phyloP scores from a whole-genome alignment of 2,888 invertebrate genomes.

The Aspidiotus destructor region DNA sequence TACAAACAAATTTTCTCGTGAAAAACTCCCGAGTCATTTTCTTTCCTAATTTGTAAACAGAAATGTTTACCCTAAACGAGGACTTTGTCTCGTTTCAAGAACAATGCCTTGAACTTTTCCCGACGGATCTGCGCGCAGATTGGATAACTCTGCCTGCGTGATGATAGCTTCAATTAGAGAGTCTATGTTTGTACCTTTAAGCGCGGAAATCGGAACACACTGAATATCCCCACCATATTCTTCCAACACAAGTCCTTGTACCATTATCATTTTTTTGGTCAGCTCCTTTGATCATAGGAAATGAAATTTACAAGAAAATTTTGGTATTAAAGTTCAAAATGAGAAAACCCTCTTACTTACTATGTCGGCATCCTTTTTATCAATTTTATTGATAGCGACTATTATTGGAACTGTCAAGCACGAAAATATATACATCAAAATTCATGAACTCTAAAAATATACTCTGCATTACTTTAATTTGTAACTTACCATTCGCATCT shows the following conservation, averaged over 20 bases:
- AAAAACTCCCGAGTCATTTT: too few species aligned
- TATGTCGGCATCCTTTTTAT: constrained; percentile 80
- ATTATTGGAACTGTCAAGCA: constrained; percentile 72
- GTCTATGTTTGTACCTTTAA: constrained; percentile 68
- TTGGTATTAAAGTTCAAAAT: not conserved
- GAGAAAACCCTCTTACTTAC: constrained; percentile 51
- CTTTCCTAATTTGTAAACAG: not conserved
- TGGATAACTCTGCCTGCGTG: constrained; percentile 75
- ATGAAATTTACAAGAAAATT: not conserved
- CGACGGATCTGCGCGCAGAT: constrained; percentile 69
- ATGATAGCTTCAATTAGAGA: constrained; percentile 72
- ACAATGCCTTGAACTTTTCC: constrained; percentile 83
- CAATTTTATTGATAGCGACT: constrained; percentile 97
- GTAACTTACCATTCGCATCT: constrained; percentile 55
- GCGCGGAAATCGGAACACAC: constrained; percentile 81
- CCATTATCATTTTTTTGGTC: constrained; percentile 62
- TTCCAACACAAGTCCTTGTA: constrained; percentile 73
- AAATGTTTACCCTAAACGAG: constrained; percentile 52
- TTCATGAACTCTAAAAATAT: not conserved
- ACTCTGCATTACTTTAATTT: not conserved
- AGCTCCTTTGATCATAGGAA: constrained; percentile 49
- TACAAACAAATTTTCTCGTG: not conserved
- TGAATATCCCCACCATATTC: constrained; percentile 86
- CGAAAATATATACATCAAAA: not conserved
- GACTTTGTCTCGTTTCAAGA: constrained; percentile 70